Percentiles rank a stretch among this genome's conserved stretches.
phyloP scores from a whole-genome alignment of 2,888 invertebrate species.

The Lithophane leautieri region DNA sequence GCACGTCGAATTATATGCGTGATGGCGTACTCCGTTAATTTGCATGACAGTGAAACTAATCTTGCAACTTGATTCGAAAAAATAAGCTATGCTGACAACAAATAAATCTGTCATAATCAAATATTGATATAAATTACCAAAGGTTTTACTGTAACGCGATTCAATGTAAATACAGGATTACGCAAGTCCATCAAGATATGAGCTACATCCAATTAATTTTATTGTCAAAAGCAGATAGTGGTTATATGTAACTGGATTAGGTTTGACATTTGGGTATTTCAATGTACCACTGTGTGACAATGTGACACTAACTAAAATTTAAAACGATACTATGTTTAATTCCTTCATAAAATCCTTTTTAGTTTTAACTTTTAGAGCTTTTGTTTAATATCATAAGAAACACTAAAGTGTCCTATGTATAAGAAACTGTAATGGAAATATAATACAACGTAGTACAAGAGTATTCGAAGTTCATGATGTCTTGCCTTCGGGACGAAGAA shows the following conservation, averaged over 20 bases:
- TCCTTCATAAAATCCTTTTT: not conserved
- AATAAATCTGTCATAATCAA: not conserved
- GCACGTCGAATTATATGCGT: not conserved
- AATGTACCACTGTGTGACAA: too few relatives aligned
- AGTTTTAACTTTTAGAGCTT: not conserved
- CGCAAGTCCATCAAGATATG: slow-evolving; percentile 21
- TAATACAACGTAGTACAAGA: not conserved
- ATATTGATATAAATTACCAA: slow-evolving; percentile 3
- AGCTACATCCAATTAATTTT: slow-evolving; percentile 26
- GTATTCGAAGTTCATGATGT: not conserved
- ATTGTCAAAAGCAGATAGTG: slow-evolving; percentile 19
- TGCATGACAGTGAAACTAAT: not conserved
- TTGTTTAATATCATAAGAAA: not conserved
- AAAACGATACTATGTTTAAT: not conserved
- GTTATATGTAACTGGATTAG: slow-evolving; percentile 10
- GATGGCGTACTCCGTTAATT: not conserved
- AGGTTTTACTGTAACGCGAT: not conserved
- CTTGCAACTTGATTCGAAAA: not conserved
- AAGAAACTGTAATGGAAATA: slow-evolving; percentile 22
- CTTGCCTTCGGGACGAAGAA: slow-evolving; percentile 9
- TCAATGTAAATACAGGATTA: not conserved
- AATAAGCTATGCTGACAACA: not conserved
- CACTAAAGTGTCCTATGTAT: not conserved
- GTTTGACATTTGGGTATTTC: too few relatives aligned
- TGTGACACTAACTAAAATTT: too few relatives aligned